These are phyloP conservation scores for Cyanoramphus novaezelandiae DNA, from an alignment of 2,113 vertebrate species.

Conservation along the genomic window DNA sequence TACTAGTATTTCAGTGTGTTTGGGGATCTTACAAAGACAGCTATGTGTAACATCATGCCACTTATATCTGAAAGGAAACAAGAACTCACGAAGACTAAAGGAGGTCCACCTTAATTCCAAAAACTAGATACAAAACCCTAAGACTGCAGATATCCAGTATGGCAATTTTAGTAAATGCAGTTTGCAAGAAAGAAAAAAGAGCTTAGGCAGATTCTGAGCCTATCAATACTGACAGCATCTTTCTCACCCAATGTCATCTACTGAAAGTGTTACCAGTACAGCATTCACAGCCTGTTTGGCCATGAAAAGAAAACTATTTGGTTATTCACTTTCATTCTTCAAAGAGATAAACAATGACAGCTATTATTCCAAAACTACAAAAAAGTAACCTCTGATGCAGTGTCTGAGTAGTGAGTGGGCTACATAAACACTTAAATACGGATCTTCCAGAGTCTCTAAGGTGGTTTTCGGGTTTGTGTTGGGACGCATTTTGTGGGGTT, in stretches of 20 bases:
- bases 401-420: neutral
- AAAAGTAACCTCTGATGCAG: neutral
- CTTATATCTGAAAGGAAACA: neutral
- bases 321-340: neutral
- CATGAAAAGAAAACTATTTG: neutral
- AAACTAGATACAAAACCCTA: neutral
- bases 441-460: neutral
- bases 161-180: neutral
- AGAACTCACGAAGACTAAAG: neutral
- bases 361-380: neutral
- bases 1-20: neutral
- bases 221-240: neutral
- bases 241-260: neutral
- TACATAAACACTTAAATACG: neutral
- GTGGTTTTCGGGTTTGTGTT: neutral
- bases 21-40: neutral
- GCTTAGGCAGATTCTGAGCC: neutral
- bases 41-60: neutral
- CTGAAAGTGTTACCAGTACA: neutral
- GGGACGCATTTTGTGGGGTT: fast-evolving
- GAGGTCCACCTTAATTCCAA: neutral
- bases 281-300: neutral
- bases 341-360: neutral
- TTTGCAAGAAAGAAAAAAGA: neutral
- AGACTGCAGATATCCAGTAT: neutral